Conservation (phyloP, 2,888 invertebrate genomes). For the Schizotus pectinicornis region DNA sequence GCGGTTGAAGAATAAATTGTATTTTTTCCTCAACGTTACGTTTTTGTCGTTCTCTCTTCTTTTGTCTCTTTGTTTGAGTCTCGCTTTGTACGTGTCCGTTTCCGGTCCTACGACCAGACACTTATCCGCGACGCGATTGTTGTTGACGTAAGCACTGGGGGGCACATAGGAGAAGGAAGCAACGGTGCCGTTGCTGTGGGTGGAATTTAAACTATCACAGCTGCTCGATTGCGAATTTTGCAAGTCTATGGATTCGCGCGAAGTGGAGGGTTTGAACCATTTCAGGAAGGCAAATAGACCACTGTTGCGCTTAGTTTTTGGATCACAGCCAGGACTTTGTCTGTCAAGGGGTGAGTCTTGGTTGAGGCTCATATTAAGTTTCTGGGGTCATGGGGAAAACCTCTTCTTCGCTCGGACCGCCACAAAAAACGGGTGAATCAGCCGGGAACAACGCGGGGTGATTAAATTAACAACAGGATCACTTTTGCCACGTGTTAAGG, state of each 20-base stretch:
- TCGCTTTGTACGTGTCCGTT: slow-evolving; percentile 68
- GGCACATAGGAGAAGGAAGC: slow-evolving; percentile 74
- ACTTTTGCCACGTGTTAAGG: slow-evolving; percentile 12
- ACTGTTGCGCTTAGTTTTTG: slow-evolving; percentile 58
- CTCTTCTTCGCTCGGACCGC: slow-evolving; percentile 25
- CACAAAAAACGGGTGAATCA: slow-evolving; percentile 12
- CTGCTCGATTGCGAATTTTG: slow-evolving; percentile 58
- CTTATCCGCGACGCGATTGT: slow-evolving; percentile 53
- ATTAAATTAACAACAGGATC: not conserved
- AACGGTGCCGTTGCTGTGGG: slow-evolving; percentile 74
- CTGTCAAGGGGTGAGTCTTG: slow-evolving; percentile 42
- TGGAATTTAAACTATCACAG: slow-evolving; percentile 69
- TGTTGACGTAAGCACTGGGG: slow-evolving; percentile 61
- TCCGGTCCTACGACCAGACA: slow-evolving; percentile 64
- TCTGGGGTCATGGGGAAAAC: slow-evolving; percentile 32
- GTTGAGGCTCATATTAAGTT: slow-evolving; percentile 49
- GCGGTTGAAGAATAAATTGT: slow-evolving; percentile 62
- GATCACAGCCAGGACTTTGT: slow-evolving; percentile 57
- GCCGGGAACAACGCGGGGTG: not conserved
- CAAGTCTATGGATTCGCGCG: slow-evolving; percentile 53
- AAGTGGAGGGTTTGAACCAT: slow-evolving; percentile 70
- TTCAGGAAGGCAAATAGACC: slow-evolving; percentile 70
- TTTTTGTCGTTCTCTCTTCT: slow-evolving; percentile 66
- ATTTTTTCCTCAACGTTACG: slow-evolving; percentile 69
- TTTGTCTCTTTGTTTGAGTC: slow-evolving; percentile 66